Evolutionary conservation across 2,888 invertebrate genomes (phyloP), one percentile per base, ranked within the genome.

Genomic region (Spicauda simplicius): DNA sequence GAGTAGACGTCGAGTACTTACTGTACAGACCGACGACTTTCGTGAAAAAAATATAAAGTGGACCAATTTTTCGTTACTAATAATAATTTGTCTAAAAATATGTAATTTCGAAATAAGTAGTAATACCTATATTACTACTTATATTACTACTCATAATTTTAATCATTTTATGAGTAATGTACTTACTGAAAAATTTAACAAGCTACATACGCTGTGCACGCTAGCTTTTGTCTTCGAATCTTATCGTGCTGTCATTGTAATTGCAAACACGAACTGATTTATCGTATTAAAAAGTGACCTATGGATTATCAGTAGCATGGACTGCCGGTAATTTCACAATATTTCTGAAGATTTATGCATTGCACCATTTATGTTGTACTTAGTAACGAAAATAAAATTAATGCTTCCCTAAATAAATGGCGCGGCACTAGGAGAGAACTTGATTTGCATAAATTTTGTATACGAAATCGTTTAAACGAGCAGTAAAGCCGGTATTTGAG

Each of bases 301-400:
- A 53, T 64, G 64, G 52, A 52, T 57, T 64, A 64, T 58, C 58
- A 25, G 58, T 25, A 16, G 11, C 37, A 41, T 10, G 58, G 53
- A 52, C 57, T 58, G 64, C 58, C 64, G 25, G 58, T 64, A 64
- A 52, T 50, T 53, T 37, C 41, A 57, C 64, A 58, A 64, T 64
- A 64, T 64, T 58, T 64, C 41, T 58, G 53, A 20, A 64, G 58
- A 58, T 52, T 64, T 37, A 57, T 60, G 52, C 37, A 54, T 37
- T 53, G 16, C 16, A 62, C 19, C 41, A 54, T 54, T 53, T 37
- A 54, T 41, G 61, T 33, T 18, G 18, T n/a, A 55, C 18, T 54
- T 16, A 55, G 54, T 41, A 54, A 20, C 54, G 41, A 62, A 45
- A 45, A 41, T 45, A 54, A 62, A 62, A 62, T 62, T 62, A 62